These are phyloP conservation scores for Cephalophus harveyi DNA, from an alignment of 2,113 vertebrate species.

Conservation along the genomic window DNA sequence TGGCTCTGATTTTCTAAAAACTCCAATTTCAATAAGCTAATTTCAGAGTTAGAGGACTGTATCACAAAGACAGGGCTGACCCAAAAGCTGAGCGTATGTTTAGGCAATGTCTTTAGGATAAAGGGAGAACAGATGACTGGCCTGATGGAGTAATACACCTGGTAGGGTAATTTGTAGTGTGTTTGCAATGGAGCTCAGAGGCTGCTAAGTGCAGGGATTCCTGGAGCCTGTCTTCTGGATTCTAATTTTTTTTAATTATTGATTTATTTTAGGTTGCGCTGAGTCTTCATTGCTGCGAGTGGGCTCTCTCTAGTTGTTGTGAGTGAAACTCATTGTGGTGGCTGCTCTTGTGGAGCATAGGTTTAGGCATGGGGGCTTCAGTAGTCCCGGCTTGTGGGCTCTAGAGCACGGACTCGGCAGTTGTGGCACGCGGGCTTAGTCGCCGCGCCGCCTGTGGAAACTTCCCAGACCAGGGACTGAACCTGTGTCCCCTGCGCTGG, in stretches of 20 bases:
- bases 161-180: not conserved
- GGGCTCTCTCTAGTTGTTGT: not conserved
- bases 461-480: not conserved
- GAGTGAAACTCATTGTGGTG: not conserved
- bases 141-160: rapidly evolving
- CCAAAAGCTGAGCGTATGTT: not conserved
- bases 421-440: not conserved
- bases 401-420: not conserved
- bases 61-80: not conserved
- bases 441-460: rapidly evolving
- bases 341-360: not conserved
- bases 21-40: not conserved
- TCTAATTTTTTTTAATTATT: not conserved
- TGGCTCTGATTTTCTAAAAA: not conserved
- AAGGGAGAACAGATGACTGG: not conserved
- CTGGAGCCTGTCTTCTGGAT: not conserved
- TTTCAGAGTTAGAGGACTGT: not conserved
- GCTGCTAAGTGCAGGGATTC: not conserved
- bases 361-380: not conserved
- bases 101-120: not conserved
- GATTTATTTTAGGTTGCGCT: not conserved
- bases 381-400: not conserved
- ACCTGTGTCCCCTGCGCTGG: not conserved
- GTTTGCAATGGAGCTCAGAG: not conserved
- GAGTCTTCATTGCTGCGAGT: not conserved